phyloP scores from a whole-genome alignment of 2,888 invertebrate species.

The Aricia artaxerxes region DNA sequence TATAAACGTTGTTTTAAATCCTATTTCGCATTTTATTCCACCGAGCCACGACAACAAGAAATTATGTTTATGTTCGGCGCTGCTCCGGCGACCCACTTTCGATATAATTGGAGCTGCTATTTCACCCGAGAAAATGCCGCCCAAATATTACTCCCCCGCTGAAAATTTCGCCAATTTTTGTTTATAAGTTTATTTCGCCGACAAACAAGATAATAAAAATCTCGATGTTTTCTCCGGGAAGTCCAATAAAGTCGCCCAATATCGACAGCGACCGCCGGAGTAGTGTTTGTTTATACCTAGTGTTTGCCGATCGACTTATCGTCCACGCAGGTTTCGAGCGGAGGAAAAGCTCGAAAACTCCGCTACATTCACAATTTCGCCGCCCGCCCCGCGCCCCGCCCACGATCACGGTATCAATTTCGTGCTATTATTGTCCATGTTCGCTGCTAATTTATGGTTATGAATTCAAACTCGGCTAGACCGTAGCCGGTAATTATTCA shows the following conservation, averaged over 20 bases:
- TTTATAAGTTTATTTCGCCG: background rate
- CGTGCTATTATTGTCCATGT: constrained; percentile 46
- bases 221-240: background rate
- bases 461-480: constrained; percentile 52
- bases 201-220: constrained; percentile 6
- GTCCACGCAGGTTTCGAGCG: background rate
- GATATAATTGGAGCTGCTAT: constrained; percentile 20
- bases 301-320: constrained; percentile 19
- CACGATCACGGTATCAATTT: constrained; percentile 40
- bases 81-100: constrained; percentile 1
- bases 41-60: background rate
- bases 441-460: constrained; percentile 52
- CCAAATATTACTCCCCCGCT: constrained; percentile 4
- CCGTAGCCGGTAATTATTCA: constrained; percentile 63
- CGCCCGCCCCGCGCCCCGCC: constrained; percentile 18
- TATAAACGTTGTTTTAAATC: background rate
- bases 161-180: constrained; percentile 11
- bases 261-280: constrained; percentile 7
- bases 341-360: constrained; percentile 12
- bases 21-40: background rate
- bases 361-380: constrained; percentile 18
- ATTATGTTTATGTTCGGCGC: constrained; percentile 3
- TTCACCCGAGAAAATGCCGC: constrained; percentile 1
- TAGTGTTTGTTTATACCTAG: constrained; percentile 17
- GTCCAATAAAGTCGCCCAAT: constrained; percentile 1